Evolutionary conservation across 2,797 vertebrate genomes (phyloP).

Genomic region (Notolepis coatsorum): DNA sequence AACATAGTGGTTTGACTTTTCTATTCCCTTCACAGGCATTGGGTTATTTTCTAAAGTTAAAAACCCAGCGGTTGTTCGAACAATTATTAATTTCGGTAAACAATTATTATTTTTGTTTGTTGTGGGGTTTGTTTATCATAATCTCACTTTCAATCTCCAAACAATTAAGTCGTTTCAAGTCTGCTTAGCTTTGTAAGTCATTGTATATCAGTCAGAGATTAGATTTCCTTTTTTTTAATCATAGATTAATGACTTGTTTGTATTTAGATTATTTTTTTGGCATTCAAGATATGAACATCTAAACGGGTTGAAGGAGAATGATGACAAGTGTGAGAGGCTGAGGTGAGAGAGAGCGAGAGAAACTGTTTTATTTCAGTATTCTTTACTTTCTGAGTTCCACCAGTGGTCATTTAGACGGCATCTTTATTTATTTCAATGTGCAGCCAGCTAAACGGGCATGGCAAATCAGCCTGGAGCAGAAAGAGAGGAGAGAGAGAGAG

Average conservation of each 20-base stretch:
- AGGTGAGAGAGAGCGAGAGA: slow-evolving; percentile 62
- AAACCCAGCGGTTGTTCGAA: slow-evolving; percentile 32
- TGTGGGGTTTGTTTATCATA: slow-evolving; percentile 41
- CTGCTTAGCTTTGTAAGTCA: slow-evolving; percentile 51
- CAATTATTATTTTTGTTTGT: slow-evolving; percentile 56
- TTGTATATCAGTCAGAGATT: slow-evolving; percentile 60
- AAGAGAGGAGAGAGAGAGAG: slow-evolving; percentile 56
- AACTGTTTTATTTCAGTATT: slow-evolving; percentile 70
- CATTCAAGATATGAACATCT: slow-evolving; percentile 56
- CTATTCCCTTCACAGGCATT: slow-evolving; percentile 25
- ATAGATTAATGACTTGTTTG: slow-evolving; percentile 66
- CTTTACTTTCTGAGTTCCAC: slow-evolving; percentile 73
- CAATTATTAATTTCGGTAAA: too few species aligned
- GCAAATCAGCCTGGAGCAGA: slow-evolving; percentile 63
- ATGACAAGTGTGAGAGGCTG: slow-evolving; percentile 45
- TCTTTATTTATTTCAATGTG: slow-evolving; percentile 81
- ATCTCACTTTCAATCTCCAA: slow-evolving; percentile 40
- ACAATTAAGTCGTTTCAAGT: slow-evolving; percentile 59
- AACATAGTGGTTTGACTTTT: slow-evolving; percentile 13
- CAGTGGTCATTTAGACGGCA: slow-evolving; percentile 67
- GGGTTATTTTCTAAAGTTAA: slow-evolving; percentile 24
- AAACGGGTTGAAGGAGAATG: slow-evolving; percentile 60
- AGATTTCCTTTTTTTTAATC: slow-evolving; percentile 72
- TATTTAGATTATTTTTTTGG: slow-evolving; percentile 45
- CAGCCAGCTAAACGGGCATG: slow-evolving; percentile 66